These are phyloP conservation scores for Melinaea menophilus DNA, from an alignment of 2,888 invertebrate species.

Conservation along the genomic window DNA sequence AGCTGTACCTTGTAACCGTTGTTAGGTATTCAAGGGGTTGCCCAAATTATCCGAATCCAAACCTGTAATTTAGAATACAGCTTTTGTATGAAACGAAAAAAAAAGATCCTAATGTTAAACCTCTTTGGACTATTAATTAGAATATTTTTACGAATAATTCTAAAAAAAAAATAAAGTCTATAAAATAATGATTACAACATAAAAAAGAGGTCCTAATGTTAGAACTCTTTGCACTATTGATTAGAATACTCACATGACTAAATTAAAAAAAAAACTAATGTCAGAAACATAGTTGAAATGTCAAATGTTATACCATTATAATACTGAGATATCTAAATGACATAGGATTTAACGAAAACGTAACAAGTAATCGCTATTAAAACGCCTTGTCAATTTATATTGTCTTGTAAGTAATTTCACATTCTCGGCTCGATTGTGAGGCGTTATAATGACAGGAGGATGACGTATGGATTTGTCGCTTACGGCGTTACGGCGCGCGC, in stretches of 20 bases:
- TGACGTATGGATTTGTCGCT: constrained; percentile 79
- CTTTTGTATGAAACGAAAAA: background rate
- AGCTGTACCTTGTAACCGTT: constrained; percentile 24
- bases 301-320: background rate
- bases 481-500: constrained; percentile 77
- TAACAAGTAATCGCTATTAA: constrained; percentile 63
- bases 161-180: too few species aligned
- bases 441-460: constrained; percentile 78
- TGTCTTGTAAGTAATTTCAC: constrained; percentile 76
- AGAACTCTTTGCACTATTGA: too few species aligned
- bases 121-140: background rate
- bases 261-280: too few species aligned
- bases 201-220: too few species aligned
- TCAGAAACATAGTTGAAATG: too few species aligned
- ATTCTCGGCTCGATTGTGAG: constrained; percentile 73
- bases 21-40: constrained; percentile 45
- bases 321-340: constrained; percentile 18
- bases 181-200: too few species aligned
- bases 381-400: constrained; percentile 75
- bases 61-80: constrained; percentile 53
- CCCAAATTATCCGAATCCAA: constrained; percentile 56
- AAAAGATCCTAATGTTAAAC: background rate
- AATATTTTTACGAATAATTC: too few species aligned
- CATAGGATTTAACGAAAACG: constrained; percentile 26
- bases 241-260: too few species aligned